Conservation (phyloP, 1,140 invertebrate species). For the Drosophila littoralis region DNA sequence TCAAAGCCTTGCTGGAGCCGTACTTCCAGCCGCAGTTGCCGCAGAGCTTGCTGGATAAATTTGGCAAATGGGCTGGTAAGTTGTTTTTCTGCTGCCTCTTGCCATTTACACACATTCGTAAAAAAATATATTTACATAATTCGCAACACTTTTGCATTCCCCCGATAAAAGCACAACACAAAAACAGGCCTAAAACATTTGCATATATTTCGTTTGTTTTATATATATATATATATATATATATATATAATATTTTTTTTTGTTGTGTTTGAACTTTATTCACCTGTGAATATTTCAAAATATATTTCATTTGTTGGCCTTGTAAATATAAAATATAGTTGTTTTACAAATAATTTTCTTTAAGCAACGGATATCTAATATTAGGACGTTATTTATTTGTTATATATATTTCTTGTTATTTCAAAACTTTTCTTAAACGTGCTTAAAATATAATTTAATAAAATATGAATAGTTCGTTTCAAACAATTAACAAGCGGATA, state of each 20-base stretch:
- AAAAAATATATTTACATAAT: slow-evolving; percentile 15
- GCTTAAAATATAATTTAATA: too few species aligned
- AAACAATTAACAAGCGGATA: too few species aligned
- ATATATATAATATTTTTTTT: too few species aligned
- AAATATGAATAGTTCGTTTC: too few species aligned
- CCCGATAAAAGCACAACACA: neutral
- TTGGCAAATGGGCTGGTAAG: slow-evolving; percentile 87
- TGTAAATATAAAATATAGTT: too few species aligned
- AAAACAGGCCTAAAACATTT: neutral
- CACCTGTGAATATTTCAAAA: slow-evolving; percentile 19
- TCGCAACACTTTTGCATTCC: slow-evolving; percentile 9
- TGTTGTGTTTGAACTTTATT: slow-evolving; percentile 25
- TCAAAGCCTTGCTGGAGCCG: slow-evolving; percentile 85
- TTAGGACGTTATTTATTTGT: too few species aligned
- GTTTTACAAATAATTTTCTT: too few species aligned
- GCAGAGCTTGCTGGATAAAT: slow-evolving; percentile 85
- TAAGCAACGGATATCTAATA: too few species aligned
- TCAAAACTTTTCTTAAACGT: too few species aligned
- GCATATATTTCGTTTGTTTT: slow-evolving; percentile 17
- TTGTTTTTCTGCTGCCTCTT: neutral
- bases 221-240: slow-evolving; percentile 18
- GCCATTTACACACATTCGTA: neutral
- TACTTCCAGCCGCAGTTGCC: slow-evolving; percentile 86
- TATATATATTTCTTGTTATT: too few species aligned
- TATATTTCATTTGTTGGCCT: too few species aligned